These are phyloP conservation scores for Hassar affinis DNA, from an alignment of 2,113 vertebrate species.

Conservation along the genomic window DNA sequence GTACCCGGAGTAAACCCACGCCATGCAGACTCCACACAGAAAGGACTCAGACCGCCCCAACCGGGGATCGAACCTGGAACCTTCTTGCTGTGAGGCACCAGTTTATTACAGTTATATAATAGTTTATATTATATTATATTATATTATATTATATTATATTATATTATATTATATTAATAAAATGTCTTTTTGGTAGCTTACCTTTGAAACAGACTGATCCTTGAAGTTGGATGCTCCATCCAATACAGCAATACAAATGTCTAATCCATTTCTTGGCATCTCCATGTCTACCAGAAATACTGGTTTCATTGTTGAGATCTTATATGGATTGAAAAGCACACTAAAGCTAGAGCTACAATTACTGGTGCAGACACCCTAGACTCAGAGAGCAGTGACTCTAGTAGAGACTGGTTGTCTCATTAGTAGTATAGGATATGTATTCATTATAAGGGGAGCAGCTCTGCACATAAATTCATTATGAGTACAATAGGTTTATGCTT, in stretches of 20 bases:
- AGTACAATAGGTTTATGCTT: conserved; percentile 3
- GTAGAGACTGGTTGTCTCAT: neutral
- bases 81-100: no score
- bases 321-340: neutral
- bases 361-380: neutral
- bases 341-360: neutral
- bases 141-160: no score
- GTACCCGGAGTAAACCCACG: no score
- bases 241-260: neutral
- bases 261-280: neutral
- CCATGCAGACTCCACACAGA: no score
- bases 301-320: neutral
- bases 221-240: no score
- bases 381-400: neutral
- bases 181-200: neutral
- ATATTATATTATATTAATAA: no score
- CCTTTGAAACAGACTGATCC: neutral
- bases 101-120: no score
- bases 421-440: neutral
- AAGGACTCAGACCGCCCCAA: no score
- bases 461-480: neutral
- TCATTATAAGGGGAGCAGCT: neutral
- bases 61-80: no score
- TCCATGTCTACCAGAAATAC: neutral
- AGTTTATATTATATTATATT: no score